A percentile compares a stretch with the other conserved stretches of the same genome.
Evolutionary conservation across 1,140 invertebrate species (phyloP).

Genomic region (Drosophila yakuba): DNA sequence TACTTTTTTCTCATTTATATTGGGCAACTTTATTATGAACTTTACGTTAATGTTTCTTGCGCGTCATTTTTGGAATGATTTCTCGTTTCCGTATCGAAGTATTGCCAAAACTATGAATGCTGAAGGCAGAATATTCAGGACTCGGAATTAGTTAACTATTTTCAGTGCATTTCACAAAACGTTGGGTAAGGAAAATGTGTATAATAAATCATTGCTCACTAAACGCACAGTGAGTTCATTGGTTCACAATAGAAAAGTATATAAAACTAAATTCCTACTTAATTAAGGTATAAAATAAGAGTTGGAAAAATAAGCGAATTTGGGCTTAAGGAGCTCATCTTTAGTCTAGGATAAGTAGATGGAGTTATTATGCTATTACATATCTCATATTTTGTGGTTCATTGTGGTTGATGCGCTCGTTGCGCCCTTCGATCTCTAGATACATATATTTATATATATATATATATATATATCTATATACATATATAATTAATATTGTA

Average conservation of each 20-base stretch:
- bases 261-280: constrained; percentile 41
- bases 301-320: constrained; percentile 5
- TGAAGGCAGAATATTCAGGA: constrained; percentile 27
- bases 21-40: background rate
- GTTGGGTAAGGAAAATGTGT: background rate
- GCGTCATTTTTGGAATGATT: constrained; percentile 28
- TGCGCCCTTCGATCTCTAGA: constrained; percentile 20
- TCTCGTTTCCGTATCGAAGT: constrained; percentile 10
- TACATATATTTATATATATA: constrained; percentile 4
- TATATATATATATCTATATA: constrained; percentile 12
- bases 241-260: constrained; percentile 40
- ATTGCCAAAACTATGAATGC: constrained; percentile 8
- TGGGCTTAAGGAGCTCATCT: constrained; percentile 5
- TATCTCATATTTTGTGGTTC: constrained; percentile 39
- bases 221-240: constrained; percentile 26
- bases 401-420: constrained; percentile 12
- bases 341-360: constrained; percentile 41
- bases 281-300: constrained; percentile 14
- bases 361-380: constrained; percentile 21
- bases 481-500: constrained; percentile 45
- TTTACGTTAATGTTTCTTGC: constrained; percentile 1
- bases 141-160: constrained; percentile 12
- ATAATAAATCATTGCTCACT: constrained; percentile 2
- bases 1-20: background rate
- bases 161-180: background rate